Evolutionary conservation across 2,113 vertebrate species (phyloP), one percentile per base, ranked within the genome.

Genomic region (Crocuta crocuta): DNA sequence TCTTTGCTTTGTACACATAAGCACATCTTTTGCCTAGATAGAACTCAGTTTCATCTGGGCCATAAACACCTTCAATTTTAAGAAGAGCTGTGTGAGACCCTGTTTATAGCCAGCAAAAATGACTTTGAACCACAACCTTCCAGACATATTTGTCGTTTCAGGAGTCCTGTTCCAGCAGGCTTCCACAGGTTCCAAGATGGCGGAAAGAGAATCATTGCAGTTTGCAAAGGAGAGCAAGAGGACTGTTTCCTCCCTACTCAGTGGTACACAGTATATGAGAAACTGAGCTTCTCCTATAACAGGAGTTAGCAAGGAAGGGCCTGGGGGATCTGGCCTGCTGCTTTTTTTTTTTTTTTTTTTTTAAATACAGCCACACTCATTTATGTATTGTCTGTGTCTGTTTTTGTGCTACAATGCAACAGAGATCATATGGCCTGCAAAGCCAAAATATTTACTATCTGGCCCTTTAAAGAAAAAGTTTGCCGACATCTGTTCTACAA

Each of bases 401-500:
- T 63, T 73, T 73, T 61, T 43, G 81, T 63, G 28, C 23, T 63
- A 55, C 28, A 50, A 12, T 33, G 43, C 39, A 74, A 48, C 28
- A 82, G 33, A 87, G 33, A 87, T 3, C 76, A n/a, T 45, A 61
- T 4, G 5, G 61, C 31, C 19, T 23, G 28, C 39, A 88, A 81
- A 83, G 23, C 5, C 87, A 96, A 90, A 87, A 70, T 78, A 86
- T 70, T 94, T 91, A 53, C 58, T 70, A 35, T 88, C 74, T 31
- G 43, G n/a, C n/a, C 33, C 39, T 87, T 83, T 45, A 16, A 50
- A 45, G 50, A 91, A 90, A 83, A 91, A 33, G 2, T 45, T 61
- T 26, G 66, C 74, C 45, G 76, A 58, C 7, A 33, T 58, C 24
- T 28, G 19, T 24, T 66, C 19, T 28, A 48, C 1, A 79, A 7